Evolutionary conservation across 2,797 vertebrate species (phyloP), one percentile per base, ranked within the genome.

Genomic region (Thripadectes ignobilis): DNA sequence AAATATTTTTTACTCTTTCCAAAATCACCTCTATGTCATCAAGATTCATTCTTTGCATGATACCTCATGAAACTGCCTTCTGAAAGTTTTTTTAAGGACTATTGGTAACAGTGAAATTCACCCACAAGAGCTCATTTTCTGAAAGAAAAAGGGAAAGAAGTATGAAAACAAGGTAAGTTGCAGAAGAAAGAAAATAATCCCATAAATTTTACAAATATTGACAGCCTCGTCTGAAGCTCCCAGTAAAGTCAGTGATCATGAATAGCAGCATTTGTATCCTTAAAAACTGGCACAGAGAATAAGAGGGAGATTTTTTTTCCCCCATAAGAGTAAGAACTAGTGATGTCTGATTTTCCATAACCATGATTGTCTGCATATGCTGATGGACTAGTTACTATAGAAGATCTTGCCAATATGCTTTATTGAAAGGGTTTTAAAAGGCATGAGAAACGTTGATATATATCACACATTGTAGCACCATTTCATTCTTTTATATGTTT

Each of bases 331-430:
- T 10, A 30, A 6, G 20, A 92, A 55, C 2, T 38, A 62, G 54
- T 15, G 30, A 59, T 58, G 26, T n/a, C 43, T 43, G 10, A 0
- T 62, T 89, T 91, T 69, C 38, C 34, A 46, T 9, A 75, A 3
- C 8, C 26, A 16, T 1, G 0, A 4, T 75, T 49, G 4, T 27
- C 43, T 76, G 18, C 26, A 22, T n/a, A 3, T 41, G 24, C 6
- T 32, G 27, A 20, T 39, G 7, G 22, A 3, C 9, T 41, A 26
- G 14, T 76, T 73, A 32, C 23, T 52, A 10, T 2, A 41, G n/a
- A 79, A 66, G 30, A 29, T 6, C 13, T 86, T 71, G 18, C 10
- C 77, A 81, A 41, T 39, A 36, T 13, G 21, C 7, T 38, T 80
- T 71, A 51, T 48, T 52, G 15, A 48, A 90, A 74, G 5, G 4